phyloP scores from a whole-genome alignment of 1,140 invertebrate species.

The Drosophila lacertosa region DNA sequence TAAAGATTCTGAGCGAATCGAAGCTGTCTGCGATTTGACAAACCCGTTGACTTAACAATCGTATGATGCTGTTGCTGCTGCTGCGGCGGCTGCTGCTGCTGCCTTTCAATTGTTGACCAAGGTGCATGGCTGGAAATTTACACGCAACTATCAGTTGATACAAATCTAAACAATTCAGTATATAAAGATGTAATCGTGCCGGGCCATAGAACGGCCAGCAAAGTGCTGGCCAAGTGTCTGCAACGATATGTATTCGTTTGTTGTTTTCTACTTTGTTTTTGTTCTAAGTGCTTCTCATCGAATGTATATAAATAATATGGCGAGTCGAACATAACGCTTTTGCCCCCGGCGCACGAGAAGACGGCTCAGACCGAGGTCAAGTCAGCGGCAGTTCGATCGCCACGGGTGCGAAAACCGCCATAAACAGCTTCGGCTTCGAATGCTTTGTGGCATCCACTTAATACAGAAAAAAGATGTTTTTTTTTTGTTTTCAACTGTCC shows the following conservation, averaged over 20 bases:
- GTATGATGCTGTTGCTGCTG: slow-evolving; percentile 60
- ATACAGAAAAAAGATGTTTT: too few relatives aligned
- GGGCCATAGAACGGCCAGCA: neutral
- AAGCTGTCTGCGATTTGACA: slow-evolving; percentile 56
- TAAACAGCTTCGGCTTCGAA: slow-evolving; percentile 22
- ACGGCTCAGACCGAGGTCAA: slow-evolving; percentile 78
- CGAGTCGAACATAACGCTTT: slow-evolving; percentile 35
- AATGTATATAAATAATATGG: slow-evolving; percentile 78
- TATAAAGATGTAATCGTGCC: slow-evolving; percentile 63
- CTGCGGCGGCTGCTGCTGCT: too few relatives aligned
- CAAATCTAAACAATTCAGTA: slow-evolving; percentile 71
- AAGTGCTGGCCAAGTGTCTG: neutral
- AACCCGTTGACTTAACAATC: slow-evolving; percentile 58
- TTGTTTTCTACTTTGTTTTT: too few relatives aligned
- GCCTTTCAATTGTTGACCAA: slow-evolving; percentile 72
- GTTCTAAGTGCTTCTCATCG: slow-evolving; percentile 47
- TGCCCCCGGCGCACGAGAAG: slow-evolving; percentile 18
- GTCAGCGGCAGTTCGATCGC: slow-evolving; percentile 45
- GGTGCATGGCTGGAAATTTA: slow-evolving; percentile 47
- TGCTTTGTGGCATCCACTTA: slow-evolving; percentile 42
- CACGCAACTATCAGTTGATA: slow-evolving; percentile 71
- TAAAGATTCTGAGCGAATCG: slow-evolving; percentile 17
- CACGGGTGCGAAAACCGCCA: slow-evolving; percentile 72
- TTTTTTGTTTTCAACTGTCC: slow-evolving; percentile 37
- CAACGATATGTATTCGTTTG: neutral